Evolutionary conservation across 2,113 vertebrate genomes (phyloP), one percentile per base, ranked within the genome.

Genomic region (Rhabdornis inornatus): DNA sequence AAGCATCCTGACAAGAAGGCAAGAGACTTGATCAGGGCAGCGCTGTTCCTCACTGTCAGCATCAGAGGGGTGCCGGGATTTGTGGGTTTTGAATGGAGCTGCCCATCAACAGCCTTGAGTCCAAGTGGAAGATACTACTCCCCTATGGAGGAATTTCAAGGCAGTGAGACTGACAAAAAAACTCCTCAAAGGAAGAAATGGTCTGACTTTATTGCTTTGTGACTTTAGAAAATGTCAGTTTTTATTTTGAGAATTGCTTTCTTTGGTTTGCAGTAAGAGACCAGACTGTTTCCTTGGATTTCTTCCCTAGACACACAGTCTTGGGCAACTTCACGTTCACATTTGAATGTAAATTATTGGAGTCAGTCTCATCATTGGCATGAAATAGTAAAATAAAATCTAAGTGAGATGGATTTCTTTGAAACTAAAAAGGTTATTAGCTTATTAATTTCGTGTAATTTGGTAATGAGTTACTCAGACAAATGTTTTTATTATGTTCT

Each of bases 161-260:
- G 64, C 52, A 86, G 22, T 9, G 27, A 77, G 33, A 30, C 0
- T 1, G 75, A 52, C 4, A 9, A 9, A 65, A 65, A 87, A 77
- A 17, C 59, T 85, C 4, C 77, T 88, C 57, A 68, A 40, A 83
- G 47, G 28, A 86, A 83, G 71, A 74, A 86, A 30, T 23, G 7
- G 17, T 86, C 71, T 96, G 61, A 52, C 37, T 83, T 92, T 55
- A 50, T 70, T 74, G 44, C 69, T 96, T 88, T 88, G 28, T 83
- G 63, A 93, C 68, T 93, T 83, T 1, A 50, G 39, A 72, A 95
- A 94, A 50, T 6, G 13, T n/a, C 37, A 56, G n/a, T 1, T 88
- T 94, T 95, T 94, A 80, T 93, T 95, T 55, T 91, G 70, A 95
- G 63, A 74, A 59, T 66, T 50, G 35, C 59, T 88, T 92, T 83